Evolutionary conservation across 1,140 invertebrate genomes (phyloP), one percentile per base, ranked within the genome.

Genomic region (Pseudomyrmex concolor): DNA sequence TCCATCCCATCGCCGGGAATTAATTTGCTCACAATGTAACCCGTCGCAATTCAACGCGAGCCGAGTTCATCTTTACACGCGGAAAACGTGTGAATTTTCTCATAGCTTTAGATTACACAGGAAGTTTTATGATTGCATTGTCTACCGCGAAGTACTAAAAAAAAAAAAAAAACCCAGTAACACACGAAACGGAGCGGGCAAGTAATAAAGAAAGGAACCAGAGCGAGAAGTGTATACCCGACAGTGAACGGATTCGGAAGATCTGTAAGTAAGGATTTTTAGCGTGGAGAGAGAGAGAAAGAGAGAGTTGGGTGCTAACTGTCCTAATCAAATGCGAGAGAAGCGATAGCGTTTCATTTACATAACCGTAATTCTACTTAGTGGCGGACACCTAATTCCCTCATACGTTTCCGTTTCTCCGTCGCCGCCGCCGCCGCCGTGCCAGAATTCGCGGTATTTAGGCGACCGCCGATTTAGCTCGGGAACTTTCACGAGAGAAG

Each of bases 281-380:
- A 84, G 66, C 68, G 50, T 77, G 66, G 63, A 54, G 57, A 48
- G 0, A 34, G 2, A 34, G 34, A 34, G 34, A 34, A 1, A 34
- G 34, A 34, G 34, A 34, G 43, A 54, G 43, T 57, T 57, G 59
- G 66, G 76, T 82, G 83, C 80, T 91, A 90, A 91, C 78, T 82
- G 74, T 84, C 71, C 73, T 84, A 91, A 84, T 77, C 76, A 82
- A 89, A 85, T 83, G 84, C 64, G 77, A 34, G 34, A 34, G 34
- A 59, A 17, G 80, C 66, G 89, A 93, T 92, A 89, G 77, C 85
- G 81, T 89, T 92, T 90, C 90, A 93, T 94, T 94, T 94, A 91
- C 91, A 94, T 94, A 93, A 93, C 90, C 87, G 86, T 92, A 91
- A 92, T 90, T 89, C 91, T 90, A 90, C 90, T 93, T 91, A 91